phyloP scores from a whole-genome alignment of 2,888 invertebrate genomes.

The Watsonalla cultraria region DNA sequence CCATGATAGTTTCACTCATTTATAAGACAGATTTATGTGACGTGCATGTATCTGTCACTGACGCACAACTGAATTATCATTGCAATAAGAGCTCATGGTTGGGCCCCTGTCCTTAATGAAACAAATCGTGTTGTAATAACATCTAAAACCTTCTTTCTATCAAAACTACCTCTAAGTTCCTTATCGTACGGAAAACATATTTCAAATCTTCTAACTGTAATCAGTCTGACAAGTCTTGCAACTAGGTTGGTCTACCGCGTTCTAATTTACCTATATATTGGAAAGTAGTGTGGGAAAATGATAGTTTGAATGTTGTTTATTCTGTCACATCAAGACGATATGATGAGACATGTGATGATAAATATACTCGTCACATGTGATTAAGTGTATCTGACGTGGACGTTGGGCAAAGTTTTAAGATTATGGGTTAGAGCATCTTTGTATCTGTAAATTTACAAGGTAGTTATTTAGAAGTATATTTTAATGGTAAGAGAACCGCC shows the following conservation, averaged over 20 bases:
- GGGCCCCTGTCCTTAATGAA: too few species aligned
- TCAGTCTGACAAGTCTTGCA: neutral
- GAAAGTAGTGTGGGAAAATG: constrained; percentile 28
- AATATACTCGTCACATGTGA: neutral
- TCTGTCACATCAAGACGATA: constrained; percentile 4
- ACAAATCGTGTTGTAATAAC: too few species aligned
- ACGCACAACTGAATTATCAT: too few species aligned
- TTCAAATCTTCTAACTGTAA: neutral
- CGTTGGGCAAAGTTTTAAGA: too few species aligned
- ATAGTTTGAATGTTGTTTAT: constrained; percentile 1
- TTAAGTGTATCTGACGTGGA: neutral
- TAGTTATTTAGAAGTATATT: too few species aligned
- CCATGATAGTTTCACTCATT: too few species aligned
- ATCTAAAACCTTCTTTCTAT: neutral
- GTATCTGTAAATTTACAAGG: too few species aligned
- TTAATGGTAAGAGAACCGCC: too few species aligned
- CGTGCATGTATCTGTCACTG: too few species aligned
- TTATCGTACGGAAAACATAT: neutral
- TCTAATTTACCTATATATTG: neutral
- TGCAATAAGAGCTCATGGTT: too few species aligned
- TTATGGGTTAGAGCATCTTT: too few species aligned
- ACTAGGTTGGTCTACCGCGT: neutral
- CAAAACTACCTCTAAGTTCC: neutral
- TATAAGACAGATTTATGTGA: too few species aligned
- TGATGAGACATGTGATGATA: neutral